phyloP scores from a whole-genome alignment of 1,140 invertebrate genomes.

The Bradysia coprophila region DNA sequence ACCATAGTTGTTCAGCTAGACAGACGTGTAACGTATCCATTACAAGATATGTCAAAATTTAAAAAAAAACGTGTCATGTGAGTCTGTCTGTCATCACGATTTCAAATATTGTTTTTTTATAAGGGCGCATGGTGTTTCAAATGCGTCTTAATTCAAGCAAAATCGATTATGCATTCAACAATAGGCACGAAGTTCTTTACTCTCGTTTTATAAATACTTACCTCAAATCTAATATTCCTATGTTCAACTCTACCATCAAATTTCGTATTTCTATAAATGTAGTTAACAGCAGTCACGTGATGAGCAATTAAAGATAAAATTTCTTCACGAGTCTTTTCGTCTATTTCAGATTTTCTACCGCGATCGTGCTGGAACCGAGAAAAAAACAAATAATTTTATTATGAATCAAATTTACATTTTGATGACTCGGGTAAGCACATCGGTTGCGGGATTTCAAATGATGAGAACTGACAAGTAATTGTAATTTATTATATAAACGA shows the following conservation, averaged over 20 bases:
- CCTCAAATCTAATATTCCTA: slow-evolving; percentile 93
- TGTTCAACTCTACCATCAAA: slow-evolving; percentile 78
- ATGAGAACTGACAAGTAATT: too few relatives aligned
- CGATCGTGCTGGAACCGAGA: slow-evolving; percentile 38
- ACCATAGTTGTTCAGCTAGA: too few relatives aligned
- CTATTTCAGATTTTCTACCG: slow-evolving; percentile 35
- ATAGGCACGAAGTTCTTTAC: background rate
- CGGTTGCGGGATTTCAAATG: too few relatives aligned
- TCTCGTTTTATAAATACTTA: slow-evolving; percentile 27
- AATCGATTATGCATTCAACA: slow-evolving; percentile 4
- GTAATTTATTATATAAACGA: too few relatives aligned
- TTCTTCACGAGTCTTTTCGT: slow-evolving; percentile 85
- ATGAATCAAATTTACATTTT: slow-evolving; percentile 6
- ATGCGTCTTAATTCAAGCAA: too few relatives aligned
- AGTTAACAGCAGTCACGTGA: slow-evolving; percentile 96
- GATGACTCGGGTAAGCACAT: slow-evolving; percentile 6
- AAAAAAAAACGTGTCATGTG: too few relatives aligned
- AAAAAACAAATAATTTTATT: slow-evolving; percentile 3
- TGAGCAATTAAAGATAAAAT: slow-evolving; percentile 93
- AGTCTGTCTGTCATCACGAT: too few relatives aligned
- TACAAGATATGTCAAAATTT: too few relatives aligned
- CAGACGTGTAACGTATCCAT: too few relatives aligned
- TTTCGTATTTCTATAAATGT: slow-evolving; percentile 88
- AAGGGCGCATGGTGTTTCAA: too few relatives aligned
- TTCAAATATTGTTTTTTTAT: too few relatives aligned